Evolutionary conservation across 2,797 vertebrate species (phyloP).

Genomic region (Coilia nasus): DNA sequence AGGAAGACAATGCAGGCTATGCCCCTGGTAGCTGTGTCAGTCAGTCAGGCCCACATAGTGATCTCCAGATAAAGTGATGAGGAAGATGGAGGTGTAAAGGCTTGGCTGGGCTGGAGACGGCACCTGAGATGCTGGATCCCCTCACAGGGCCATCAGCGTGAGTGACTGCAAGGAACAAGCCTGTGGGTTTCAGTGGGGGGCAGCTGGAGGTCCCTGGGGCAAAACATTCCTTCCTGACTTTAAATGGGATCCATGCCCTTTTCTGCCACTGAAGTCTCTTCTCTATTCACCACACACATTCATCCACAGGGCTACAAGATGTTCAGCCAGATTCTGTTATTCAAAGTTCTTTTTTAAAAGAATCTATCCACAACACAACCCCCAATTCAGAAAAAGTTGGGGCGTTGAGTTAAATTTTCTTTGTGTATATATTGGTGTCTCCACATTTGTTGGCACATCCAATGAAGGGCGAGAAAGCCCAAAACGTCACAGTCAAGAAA

Average conservation of each 20-base stretch:
- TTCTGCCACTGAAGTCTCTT: slow-evolving; percentile 26
- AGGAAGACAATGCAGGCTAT: background rate
- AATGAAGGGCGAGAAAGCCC: too few species aligned
- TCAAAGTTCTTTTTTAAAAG: too few species aligned
- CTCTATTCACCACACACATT: slow-evolving; percentile 55
- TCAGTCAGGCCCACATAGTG: slow-evolving; percentile 20
- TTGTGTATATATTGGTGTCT: too few species aligned
- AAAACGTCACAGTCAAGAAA: too few species aligned
- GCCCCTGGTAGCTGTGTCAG: background rate
- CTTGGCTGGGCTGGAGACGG: background rate
- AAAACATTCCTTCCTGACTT: slow-evolving; percentile 77
- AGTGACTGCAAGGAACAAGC: slow-evolving; percentile 27
- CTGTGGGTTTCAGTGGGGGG: slow-evolving; percentile 3
- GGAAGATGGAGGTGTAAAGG: background rate
- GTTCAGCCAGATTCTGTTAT: too few species aligned
- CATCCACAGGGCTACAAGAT: background rate
- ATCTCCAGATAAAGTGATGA: background rate
- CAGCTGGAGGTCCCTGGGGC: slow-evolving; percentile 72
- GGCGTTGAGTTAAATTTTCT: too few species aligned
- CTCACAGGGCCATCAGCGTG: background rate
- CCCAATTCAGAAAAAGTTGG: too few species aligned
- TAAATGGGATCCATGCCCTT: slow-evolving; percentile 67
- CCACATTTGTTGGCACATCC: too few species aligned
- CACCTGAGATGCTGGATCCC: background rate
- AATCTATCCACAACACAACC: too few species aligned